phyloP scores from a whole-genome alignment of 2,888 invertebrate species.

The Ophion ellenae region DNA sequence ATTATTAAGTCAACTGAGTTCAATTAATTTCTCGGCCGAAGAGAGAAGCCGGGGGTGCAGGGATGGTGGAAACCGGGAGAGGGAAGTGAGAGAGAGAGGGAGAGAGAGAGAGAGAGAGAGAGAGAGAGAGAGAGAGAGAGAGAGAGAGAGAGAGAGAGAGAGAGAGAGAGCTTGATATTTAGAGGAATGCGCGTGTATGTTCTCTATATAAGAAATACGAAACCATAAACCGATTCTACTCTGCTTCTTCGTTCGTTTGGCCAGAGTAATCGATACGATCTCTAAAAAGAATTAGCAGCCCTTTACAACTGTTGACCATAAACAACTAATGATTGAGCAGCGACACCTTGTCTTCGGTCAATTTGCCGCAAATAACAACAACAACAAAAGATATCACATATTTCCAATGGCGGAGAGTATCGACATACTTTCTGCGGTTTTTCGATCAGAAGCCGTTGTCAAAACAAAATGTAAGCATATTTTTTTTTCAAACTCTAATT shows the following conservation, averaged over 20 bases:
- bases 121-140: slow-evolving; percentile 1
- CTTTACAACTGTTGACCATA: not conserved
- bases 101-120: not conserved
- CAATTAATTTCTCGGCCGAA: slow-evolving; percentile 73
- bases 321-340: not conserved
- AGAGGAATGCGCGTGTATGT: not conserved
- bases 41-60: slow-evolving; percentile 2
- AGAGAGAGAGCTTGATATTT: slow-evolving; percentile 9
- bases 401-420: not conserved
- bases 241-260: not conserved
- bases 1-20: slow-evolving; percentile 77
- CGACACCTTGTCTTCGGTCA: not conserved
- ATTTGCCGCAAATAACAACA: not conserved
- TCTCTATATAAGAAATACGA: not conserved
- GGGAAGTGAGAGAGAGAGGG: not conserved
- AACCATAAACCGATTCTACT: slow-evolving; percentile 6
- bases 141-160: slow-evolving; percentile 2
- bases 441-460: not conserved
- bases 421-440: not conserved
- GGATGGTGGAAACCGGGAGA: slow-evolving; percentile 20
- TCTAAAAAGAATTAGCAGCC: not conserved
- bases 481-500: not conserved
- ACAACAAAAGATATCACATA: not conserved
- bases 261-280: slow-evolving; percentile 3
- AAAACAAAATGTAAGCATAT: not conserved